Conservation (phyloP, 53 echinoderm and acorn worm genomes). For the Paracentrotus lividus region DNA sequence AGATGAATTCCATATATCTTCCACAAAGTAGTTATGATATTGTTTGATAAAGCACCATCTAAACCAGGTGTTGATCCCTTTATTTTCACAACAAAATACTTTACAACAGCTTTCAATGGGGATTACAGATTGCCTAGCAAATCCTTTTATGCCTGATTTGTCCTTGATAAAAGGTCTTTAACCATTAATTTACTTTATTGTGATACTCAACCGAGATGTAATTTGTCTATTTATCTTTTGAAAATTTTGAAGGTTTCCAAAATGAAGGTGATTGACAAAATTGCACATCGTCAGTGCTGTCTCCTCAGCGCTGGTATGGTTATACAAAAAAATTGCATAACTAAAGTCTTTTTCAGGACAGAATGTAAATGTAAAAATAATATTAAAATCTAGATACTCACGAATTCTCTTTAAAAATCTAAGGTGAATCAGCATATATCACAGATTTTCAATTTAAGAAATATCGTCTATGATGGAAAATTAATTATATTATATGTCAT, state of each 20-base stretch:
- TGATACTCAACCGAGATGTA: not conserved
- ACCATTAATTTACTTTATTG: not conserved
- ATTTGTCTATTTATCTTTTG: not conserved
- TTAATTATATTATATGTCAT: too few relatives aligned
- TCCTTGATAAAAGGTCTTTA: not conserved
- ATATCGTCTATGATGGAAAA: too few relatives aligned
- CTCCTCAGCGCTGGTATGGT: not conserved
- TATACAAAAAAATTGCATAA: not conserved
- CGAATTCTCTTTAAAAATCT: too few relatives aligned
- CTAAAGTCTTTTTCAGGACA: too few relatives aligned
- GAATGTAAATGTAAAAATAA: too few relatives aligned
- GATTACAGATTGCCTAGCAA: not conserved
- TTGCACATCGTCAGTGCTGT: not conserved
- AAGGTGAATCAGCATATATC: too few relatives aligned
- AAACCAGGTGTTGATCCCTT: constrained; percentile 36
- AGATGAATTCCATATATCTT: not conserved
- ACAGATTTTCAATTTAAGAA: too few relatives aligned
- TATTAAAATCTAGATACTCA: too few relatives aligned
- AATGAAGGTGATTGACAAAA: not conserved
- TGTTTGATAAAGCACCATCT: constrained; percentile 7
- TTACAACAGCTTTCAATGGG: constrained; percentile 5
- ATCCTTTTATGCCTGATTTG: not conserved
- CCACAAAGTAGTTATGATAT: not conserved
- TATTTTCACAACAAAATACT: constrained; percentile 37
- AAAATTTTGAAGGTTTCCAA: not conserved